Percentiles rank a stretch among this genome's conserved stretches.
phyloP scores from a whole-genome alignment of 2,888 invertebrate species.

The Meloe dianella region DNA sequence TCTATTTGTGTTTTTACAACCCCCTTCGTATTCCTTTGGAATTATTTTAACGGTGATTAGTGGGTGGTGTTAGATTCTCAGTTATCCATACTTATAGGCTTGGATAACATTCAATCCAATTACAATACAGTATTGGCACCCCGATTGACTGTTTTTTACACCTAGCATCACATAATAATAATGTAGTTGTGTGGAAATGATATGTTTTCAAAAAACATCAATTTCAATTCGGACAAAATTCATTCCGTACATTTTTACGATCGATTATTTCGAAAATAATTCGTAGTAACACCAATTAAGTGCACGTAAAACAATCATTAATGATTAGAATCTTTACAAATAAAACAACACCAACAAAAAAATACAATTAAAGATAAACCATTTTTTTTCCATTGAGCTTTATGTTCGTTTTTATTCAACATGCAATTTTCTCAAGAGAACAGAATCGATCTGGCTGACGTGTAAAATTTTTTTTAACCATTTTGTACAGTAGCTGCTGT shows the following conservation, averaged over 20 bases:
- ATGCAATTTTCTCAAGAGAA: constrained; percentile 1
- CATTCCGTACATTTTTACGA: background rate
- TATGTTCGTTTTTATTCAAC: background rate
- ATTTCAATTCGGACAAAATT: too few relatives aligned
- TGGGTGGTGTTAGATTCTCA: background rate
- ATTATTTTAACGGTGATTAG: background rate
- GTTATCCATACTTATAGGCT: background rate
- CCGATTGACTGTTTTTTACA: background rate
- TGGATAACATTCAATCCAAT: background rate
- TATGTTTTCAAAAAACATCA: background rate
- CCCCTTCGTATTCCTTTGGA: too few relatives aligned
- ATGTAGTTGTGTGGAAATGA: background rate
- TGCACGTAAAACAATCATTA: background rate
- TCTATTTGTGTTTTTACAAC: too few relatives aligned
- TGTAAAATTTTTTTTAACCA: background rate
- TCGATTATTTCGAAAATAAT: background rate
- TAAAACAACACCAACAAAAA: background rate
- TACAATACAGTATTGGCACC: background rate
- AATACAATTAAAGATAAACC: background rate
- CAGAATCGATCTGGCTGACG: background rate
- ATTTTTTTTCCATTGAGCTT: background rate
- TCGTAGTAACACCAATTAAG: background rate
- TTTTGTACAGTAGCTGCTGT: background rate
- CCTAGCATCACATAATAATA: background rate
- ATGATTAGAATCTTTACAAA: background rate